phyloP scores from a whole-genome alignment of 1,140 invertebrate species.

The fruit fly (Drosophila melanogaster) region DNA sequence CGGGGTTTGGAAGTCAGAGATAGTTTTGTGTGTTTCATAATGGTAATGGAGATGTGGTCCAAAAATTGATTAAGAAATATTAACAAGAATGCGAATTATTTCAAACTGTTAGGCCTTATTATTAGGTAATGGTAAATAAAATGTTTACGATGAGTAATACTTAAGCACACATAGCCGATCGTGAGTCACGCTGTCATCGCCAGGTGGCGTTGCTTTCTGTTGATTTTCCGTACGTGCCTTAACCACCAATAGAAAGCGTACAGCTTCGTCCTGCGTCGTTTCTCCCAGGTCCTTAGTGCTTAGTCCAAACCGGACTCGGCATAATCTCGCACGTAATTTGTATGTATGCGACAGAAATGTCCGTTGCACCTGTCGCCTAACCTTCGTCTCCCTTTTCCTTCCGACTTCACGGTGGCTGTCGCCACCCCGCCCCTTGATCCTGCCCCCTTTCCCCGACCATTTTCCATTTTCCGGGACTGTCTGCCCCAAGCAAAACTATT shows the following conservation, averaged over 20 bases:
- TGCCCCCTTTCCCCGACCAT: too few species aligned
- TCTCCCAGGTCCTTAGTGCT: conserved; percentile 22
- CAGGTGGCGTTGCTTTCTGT: conserved; percentile 1
- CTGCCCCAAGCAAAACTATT: conserved; percentile 71
- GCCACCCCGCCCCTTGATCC: background rate
- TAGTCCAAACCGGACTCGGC: conserved; percentile 51
- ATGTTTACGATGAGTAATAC: too few species aligned
- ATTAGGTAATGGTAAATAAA: too few species aligned
- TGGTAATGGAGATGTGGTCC: background rate
- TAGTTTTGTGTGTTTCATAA: conserved; percentile 21
- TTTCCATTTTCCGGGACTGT: conserved; percentile 18
- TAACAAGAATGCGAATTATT: background rate
- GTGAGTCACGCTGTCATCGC: conserved; percentile 26
- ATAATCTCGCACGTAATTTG: conserved; percentile 80
- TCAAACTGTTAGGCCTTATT: too few species aligned
- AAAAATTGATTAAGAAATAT: background rate
- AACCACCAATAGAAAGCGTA: conserved; percentile 15
- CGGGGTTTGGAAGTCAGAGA: background rate
- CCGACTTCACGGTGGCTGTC: too few species aligned
- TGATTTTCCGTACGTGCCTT: conserved; percentile 43
- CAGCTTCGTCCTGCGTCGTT: conserved; percentile 7
- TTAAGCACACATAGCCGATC: background rate
- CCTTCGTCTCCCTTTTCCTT: conserved; percentile 28
- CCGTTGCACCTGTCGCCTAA: conserved; percentile 71
- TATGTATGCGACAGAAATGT: conserved; percentile 80